Percentiles rank a stretch among this genome's conserved stretches.
Conservation (phyloP, 2,797 vertebrate species). For the Rachycentron canadum region DNA sequence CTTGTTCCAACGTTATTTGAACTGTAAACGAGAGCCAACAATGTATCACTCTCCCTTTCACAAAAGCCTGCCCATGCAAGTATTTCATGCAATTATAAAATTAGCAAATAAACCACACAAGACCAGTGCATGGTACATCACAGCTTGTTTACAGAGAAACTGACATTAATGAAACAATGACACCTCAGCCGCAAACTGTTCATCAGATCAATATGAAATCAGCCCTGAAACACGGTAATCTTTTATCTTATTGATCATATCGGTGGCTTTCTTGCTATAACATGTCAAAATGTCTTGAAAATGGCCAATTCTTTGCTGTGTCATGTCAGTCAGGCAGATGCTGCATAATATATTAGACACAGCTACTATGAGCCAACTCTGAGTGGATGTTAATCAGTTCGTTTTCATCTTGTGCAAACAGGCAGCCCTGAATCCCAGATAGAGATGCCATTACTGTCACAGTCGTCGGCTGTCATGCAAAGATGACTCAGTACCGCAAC, state of each 20-base stretch:
- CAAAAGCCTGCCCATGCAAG: constrained; percentile 1
- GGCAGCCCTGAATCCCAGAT: too few species aligned
- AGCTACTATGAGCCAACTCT: neutral
- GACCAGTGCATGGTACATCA: neutral
- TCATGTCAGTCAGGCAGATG: neutral
- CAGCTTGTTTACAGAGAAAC: neutral
- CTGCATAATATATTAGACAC: neutral
- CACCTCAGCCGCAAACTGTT: neutral
- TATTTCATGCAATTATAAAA: constrained; percentile 20
- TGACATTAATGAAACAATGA: neutral
- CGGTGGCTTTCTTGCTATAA: neutral
- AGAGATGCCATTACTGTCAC: neutral
- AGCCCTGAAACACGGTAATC: neutral
- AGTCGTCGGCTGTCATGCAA: neutral
- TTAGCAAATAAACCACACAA: constrained; percentile 26
- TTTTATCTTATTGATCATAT: too few species aligned
- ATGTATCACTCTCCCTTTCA: neutral
- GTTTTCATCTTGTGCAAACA: neutral
- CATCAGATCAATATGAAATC: too few species aligned
- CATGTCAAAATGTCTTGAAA: neutral
- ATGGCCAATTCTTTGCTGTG: neutral
- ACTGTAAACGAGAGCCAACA: neutral
- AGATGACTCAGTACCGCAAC: neutral
- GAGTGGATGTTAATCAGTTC: neutral
- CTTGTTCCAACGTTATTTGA: constrained; percentile 28